Evolutionary conservation across 1,140 invertebrate species (phyloP), one percentile per base, ranked within the genome.

Genomic region (Micrasema longulum): DNA sequence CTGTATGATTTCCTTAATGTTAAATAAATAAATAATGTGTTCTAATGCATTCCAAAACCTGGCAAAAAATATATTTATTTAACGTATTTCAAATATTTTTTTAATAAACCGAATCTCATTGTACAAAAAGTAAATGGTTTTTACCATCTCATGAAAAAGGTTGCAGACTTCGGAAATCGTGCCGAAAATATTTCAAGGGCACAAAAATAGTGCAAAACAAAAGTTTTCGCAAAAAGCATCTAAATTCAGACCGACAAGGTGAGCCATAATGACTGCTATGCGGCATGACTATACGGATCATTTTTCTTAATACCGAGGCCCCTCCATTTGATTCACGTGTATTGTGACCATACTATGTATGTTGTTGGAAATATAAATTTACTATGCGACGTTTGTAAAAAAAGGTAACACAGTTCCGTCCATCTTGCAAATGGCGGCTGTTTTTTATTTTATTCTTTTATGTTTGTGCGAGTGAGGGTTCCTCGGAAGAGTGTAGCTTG

Each of bases 151-250:
- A 35, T 1, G 0, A 20, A 60, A 38, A 60, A 60, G n/a, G 52
- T 43, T 52, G 47, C 70, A 50, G 14, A 9, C 22, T 47, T 41
- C 72, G 69, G 57, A 72, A 75, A 65, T 65, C 71, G 70, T 52
- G 69, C 36, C 55, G 52, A 72, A 75, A 70, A 57, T 71, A 72
- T 75, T 75, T 75, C 74, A 75, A 75, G 74, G 74, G 70, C 74
- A 75, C 50, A 62, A 69, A 75, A 69, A 75, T 60, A 72, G 62
- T 50, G 45, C 41, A 75, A 75, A 69, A 75, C 66, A 72, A 72
- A 75, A 65, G 12, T 69, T 20, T 43, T 14, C 50, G 36, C 43
- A 62, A 72, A 75, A 72, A 63, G 66, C 66, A 72, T 70, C 66
- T 48, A 70, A 57, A 53, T 43, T 41, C 26, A 47, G 14, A n/a